phyloP scores from a whole-genome alignment of 1,140 invertebrate species.

The Formica selysi region DNA sequence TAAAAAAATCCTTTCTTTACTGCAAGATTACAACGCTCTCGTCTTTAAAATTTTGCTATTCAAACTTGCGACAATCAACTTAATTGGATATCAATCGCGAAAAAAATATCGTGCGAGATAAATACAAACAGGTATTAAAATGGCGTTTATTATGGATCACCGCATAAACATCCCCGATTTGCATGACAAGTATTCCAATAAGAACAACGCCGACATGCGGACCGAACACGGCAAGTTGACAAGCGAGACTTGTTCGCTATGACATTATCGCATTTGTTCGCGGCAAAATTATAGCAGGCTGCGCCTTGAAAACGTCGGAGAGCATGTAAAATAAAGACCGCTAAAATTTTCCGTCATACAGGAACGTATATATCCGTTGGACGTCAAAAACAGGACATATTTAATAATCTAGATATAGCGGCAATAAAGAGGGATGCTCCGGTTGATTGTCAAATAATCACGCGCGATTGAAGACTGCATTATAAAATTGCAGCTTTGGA shows the following conservation, averaged over 20 bases:
- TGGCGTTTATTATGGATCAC: slow-evolving; percentile 39
- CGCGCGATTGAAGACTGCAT: not conserved
- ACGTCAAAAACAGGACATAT: not conserved
- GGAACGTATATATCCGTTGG: not conserved
- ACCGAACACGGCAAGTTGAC: slow-evolving; percentile 40
- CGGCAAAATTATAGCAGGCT: slow-evolving; percentile 28
- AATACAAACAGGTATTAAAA: slow-evolving; percentile 44
- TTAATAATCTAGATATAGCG: slow-evolving; percentile 21
- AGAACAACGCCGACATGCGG: not conserved
- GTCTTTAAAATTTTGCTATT: not conserved
- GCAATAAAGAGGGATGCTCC: slow-evolving; percentile 20
- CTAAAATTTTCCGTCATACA: slow-evolving; percentile 18
- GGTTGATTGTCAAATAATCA: not conserved
- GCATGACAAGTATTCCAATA: slow-evolving; percentile 46
- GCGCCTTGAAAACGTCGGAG: not conserved
- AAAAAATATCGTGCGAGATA: slow-evolving; percentile 1
- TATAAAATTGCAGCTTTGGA: not conserved
- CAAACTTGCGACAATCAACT: not conserved
- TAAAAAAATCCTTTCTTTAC: not conserved
- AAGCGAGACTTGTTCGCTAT: slow-evolving; percentile 29
- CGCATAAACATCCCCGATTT: slow-evolving; percentile 25
- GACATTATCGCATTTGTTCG: slow-evolving; percentile 53
- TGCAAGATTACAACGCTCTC: not conserved
- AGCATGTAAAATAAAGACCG: slow-evolving; percentile 5
- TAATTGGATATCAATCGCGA: slow-evolving; percentile 1